Evolutionary conservation across 2,888 invertebrate genomes (phyloP).

Genomic region (Caenorhabditis drosophilae): DNA sequence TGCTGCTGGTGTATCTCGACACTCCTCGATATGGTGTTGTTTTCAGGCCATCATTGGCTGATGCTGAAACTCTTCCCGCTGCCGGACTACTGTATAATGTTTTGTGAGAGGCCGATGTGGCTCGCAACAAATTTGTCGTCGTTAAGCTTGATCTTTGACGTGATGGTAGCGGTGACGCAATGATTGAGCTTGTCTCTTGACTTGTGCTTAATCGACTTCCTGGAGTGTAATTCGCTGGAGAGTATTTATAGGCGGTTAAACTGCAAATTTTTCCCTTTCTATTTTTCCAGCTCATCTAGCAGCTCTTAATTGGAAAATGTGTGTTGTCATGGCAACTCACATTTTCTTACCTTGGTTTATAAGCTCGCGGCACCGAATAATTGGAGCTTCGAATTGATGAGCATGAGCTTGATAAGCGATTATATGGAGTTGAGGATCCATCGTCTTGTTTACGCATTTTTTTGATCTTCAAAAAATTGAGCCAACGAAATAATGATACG

Average conservation of each 20-base stretch:
- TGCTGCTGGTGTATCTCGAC: slow-evolving; percentile 15
- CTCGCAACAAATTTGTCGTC: slow-evolving; percentile 16
- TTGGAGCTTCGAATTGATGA: slow-evolving; percentile 47
- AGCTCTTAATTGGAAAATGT: slow-evolving; percentile 6
- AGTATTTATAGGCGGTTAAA: slow-evolving; percentile 32
- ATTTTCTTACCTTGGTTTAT: slow-evolving; percentile 23
- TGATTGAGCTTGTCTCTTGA: background rate
- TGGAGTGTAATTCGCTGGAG: slow-evolving; percentile 28
- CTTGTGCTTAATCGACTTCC: background rate
- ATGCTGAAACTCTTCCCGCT: slow-evolving; percentile 31
- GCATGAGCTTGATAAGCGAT: slow-evolving; percentile 48
- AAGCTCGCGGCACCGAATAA: slow-evolving; percentile 35
- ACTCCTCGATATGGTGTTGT: slow-evolving; percentile 21
- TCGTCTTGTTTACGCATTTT: slow-evolving; percentile 39
- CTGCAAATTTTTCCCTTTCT: slow-evolving; percentile 4
- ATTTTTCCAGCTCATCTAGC: slow-evolving; percentile 1
- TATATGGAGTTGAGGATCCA: slow-evolving; percentile 6
- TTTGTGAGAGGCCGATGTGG: slow-evolving; percentile 18
- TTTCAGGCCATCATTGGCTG: slow-evolving; percentile 15
- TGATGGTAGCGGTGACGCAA: slow-evolving; percentile 2
- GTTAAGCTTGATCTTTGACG: slow-evolving; percentile 8
- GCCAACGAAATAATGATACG: background rate
- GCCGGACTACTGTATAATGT: slow-evolving; percentile 36
- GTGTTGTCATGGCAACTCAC: background rate
- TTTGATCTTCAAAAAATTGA: background rate